Conservation (phyloP, 2,888 invertebrate species). For the Drosophila fulvimacula region DNA sequence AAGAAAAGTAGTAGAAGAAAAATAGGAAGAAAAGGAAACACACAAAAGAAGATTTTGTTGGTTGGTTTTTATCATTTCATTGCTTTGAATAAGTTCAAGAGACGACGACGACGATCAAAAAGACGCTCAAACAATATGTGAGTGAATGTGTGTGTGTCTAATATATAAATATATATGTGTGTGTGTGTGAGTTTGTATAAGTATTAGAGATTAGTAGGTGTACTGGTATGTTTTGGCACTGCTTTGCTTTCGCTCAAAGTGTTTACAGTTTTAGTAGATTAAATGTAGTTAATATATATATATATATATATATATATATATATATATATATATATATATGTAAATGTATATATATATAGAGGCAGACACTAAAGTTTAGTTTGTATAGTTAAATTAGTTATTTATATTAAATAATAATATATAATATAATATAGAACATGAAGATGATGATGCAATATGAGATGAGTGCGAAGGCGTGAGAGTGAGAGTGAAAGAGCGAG, state of each 20-base stretch:
- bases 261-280: constrained; percentile 39
- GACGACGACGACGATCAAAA: constrained; percentile 41
- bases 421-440: constrained; percentile 5
- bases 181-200: constrained; percentile 14
- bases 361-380: constrained; percentile 24
- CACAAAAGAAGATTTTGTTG: constrained; percentile 70
- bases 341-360: constrained; percentile 16
- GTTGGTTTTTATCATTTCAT: constrained; percentile 51
- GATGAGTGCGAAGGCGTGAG: not conserved
- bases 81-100: constrained; percentile 40
- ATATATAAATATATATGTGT: constrained; percentile 19
- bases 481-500: not conserved
- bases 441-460: constrained; percentile 13
- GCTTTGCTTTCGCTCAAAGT: constrained; percentile 29
- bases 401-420: constrained; percentile 12
- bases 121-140: constrained; percentile 55
- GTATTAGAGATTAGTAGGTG: constrained; percentile 29
- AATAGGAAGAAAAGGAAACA: constrained; percentile 74
- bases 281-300: constrained; percentile 14
- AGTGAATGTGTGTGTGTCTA: constrained; percentile 11
- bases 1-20: constrained; percentile 72
- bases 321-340: not conserved
- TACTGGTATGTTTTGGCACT: constrained; percentile 26
- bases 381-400: constrained; percentile 28
- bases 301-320: too few species aligned